phyloP scores from a whole-genome alignment of 2,888 invertebrate species.

The Caenorhabditis wallacei region DNA sequence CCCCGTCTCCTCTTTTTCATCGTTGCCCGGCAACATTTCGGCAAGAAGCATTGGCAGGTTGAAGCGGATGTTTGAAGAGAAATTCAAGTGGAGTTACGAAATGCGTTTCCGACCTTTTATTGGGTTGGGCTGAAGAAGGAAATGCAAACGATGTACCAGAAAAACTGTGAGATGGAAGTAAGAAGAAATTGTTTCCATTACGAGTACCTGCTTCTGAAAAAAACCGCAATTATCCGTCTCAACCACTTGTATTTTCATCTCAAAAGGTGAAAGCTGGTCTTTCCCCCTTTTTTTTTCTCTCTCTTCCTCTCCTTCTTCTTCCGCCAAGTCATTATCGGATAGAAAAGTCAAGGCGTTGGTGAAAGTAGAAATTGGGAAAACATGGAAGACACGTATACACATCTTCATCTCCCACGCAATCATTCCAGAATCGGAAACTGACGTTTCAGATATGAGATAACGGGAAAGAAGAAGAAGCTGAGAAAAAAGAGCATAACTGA shows the following conservation, averaged over 20 bases:
- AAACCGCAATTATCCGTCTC: conserved; percentile 51
- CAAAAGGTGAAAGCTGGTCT: conserved; percentile 47
- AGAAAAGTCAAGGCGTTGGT: conserved; percentile 23
- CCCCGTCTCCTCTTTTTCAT: neutral
- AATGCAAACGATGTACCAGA: neutral
- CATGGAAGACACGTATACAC: conserved; percentile 23
- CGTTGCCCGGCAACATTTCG: conserved; percentile 62
- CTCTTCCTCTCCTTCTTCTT: neutral
- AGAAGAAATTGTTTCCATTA: conserved; percentile 27
- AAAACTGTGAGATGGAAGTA: neutral
- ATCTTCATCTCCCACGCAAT: conserved; percentile 23
- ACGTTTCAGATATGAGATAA: conserved; percentile 14
- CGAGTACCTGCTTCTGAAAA: conserved; percentile 29
- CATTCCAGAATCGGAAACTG: conserved; percentile 18
- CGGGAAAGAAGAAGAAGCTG: neutral
- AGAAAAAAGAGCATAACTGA: neutral
- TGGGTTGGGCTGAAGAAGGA: neutral
- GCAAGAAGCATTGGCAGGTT: neutral
- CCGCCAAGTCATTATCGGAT: conserved; percentile 58
- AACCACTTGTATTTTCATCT: conserved; percentile 46
- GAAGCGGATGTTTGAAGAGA: conserved; percentile 27
- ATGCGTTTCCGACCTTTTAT: neutral
- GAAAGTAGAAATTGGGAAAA: conserved; percentile 35
- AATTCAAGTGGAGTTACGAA: conserved; percentile 54
- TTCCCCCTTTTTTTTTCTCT: neutral